Conservation (phyloP, 2,888 invertebrate genomes). For the Phoenoteleia sp. region DNA sequence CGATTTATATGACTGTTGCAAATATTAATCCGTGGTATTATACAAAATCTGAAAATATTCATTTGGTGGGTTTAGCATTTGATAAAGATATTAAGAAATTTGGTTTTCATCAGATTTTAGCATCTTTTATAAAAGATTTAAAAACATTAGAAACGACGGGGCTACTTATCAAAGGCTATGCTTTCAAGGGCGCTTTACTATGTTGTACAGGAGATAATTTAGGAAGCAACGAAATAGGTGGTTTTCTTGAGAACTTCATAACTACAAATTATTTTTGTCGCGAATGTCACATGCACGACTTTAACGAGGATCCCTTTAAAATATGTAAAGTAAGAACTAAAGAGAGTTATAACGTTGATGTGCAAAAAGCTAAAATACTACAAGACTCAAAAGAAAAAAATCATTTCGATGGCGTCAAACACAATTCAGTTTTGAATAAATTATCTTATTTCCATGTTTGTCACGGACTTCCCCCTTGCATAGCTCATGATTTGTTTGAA, state of each 20-base stretch:
- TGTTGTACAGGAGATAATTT: slow-evolving; percentile 41
- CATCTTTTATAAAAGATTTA: slow-evolving; percentile 52
- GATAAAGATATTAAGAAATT: slow-evolving; percentile 57
- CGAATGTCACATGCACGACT: slow-evolving; percentile 55
- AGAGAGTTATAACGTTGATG: slow-evolving; percentile 31
- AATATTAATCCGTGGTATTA: neutral
- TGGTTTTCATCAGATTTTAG: slow-evolving; percentile 59
- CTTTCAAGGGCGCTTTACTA: slow-evolving; percentile 27
- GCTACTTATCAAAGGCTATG: slow-evolving; percentile 6
- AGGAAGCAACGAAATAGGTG: slow-evolving; percentile 59
- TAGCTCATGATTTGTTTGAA: slow-evolving; percentile 79
- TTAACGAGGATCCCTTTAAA: slow-evolving; percentile 38
- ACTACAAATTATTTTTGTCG: slow-evolving; percentile 49
- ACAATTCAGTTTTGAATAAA: slow-evolving; percentile 75
- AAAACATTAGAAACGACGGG: slow-evolving; percentile 61
- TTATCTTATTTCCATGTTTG: slow-evolving; percentile 76
- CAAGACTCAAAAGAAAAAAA: neutral
- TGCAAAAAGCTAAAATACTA: slow-evolving; percentile 18
- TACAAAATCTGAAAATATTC: slow-evolving; percentile 5
- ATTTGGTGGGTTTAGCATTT: slow-evolving; percentile 4
- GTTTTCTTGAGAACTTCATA: slow-evolving; percentile 72
- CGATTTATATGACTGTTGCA: neutral
- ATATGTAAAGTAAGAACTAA: slow-evolving; percentile 31
- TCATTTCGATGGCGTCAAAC: slow-evolving; percentile 74
- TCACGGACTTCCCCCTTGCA: slow-evolving; percentile 77